Evolutionary conservation across 2,113 vertebrate species (phyloP), one percentile per base, ranked within the genome.

Genomic region (Passer montanus): DNA sequence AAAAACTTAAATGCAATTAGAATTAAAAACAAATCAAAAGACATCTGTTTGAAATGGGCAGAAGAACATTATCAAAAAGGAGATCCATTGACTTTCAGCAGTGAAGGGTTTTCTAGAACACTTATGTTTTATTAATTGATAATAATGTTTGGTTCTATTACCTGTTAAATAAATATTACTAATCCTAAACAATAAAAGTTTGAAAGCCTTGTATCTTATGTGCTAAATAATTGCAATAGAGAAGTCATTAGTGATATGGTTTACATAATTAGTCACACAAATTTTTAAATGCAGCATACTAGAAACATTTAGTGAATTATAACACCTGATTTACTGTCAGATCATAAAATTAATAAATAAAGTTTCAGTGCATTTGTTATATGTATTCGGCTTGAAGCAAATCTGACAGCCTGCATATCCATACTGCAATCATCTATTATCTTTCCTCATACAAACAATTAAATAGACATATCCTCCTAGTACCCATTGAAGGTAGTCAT

Each of bases 241-340:
- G 55, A 91, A 93, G 31, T 55, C 55, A 96, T 95, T 97, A 95
- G 87, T 96, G 82, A 74, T 88, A 46, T 23, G 62, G 31, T 91
- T 97, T 64, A 82, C 31, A 47, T 80, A 97, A 95, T 96, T 83
- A 93, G 44, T 28, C 74, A 28, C 72, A 68, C 10, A 91, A 73
- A 70, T 90, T 96, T 96, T 95, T 19, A 91, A 76, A 43, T 67
- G 53, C 41, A 79, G 50, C 68, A 79, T 82, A 52, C 28, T 39
- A 92, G 47, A 87, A 87, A 67, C 4, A 41, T 93, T 94, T 87
- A 94, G 17, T 70, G 8, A 67, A 56, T 84, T 94, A 78, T 87
- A 92, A 85, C 52, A 95, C 84, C n/a, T 73, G 89, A 89, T 95
- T 89, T 96, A 94, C 27, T 30, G 15, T 23, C 80, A 79, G n/a